These are phyloP conservation scores for Isotomurus palustris DNA, from an alignment of 2,888 invertebrate species.

Conservation along the genomic window DNA sequence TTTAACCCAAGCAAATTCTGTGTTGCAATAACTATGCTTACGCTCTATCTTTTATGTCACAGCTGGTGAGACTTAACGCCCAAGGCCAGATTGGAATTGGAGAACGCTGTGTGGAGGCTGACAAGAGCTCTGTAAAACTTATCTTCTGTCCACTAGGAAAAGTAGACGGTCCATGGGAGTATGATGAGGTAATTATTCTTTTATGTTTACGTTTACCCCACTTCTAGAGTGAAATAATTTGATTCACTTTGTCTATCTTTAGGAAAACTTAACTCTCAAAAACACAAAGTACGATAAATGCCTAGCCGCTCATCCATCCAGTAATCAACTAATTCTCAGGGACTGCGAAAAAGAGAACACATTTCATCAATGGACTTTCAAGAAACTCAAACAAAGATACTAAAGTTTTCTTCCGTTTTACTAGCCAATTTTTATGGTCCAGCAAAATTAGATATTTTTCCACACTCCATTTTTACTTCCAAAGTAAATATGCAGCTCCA, in stretches of 20 bases:
- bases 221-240: neutral
- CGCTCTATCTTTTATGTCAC: no score
- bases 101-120: conserved; percentile 90
- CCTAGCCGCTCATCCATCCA: conserved; percentile 76
- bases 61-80: conserved; percentile 84
- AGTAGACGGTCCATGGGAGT: conserved; percentile 93
- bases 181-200: conserved; percentile 63
- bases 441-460: neutral
- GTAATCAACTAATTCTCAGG: conserved; percentile 69
- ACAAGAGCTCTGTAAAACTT: conserved; percentile 77
- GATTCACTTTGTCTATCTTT: conserved; percentile 30
- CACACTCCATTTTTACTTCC: no score
- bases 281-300: conserved; percentile 76
- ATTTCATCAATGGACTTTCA: conserved; percentile 83
- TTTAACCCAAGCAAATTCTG: no score
- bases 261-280: conserved; percentile 63
- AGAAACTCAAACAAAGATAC: conserved; percentile 62
- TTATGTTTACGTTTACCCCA: neutral
- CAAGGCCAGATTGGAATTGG: conserved; percentile 93
- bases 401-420: conserved; percentile 20
- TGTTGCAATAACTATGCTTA: no score
- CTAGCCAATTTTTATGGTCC: neutral
- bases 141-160: conserved; percentile 87
- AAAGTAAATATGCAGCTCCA: no score
- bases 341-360: conserved; percentile 80